Evolutionary conservation across 2,888 invertebrate genomes (phyloP), one percentile per base, ranked within the genome.

Genomic region (Selenia dentaria): DNA sequence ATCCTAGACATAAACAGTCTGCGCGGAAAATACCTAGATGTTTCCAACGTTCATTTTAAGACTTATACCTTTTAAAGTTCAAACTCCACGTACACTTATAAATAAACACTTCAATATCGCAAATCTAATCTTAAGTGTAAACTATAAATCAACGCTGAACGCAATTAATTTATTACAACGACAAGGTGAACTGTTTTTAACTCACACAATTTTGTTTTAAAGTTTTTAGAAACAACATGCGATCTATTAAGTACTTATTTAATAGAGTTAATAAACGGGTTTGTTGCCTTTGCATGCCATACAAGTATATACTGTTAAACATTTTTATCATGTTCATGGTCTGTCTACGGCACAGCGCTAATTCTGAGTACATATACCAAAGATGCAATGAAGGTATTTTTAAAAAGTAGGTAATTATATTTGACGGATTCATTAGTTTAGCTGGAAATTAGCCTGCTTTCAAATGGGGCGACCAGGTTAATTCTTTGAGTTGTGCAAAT

Each of bases 31-130:
- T 18, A 18, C 24, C 25, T 5, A 25, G 10, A 10, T 25, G 3
- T 2, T 9, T 9, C 16, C 16, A n/a, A 9, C 5, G 28, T 1
- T 14, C 6, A 13, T 5, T 42, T 28, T 11, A 35, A 26, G 22
- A 42, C 16, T 28, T 35, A 22, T 20, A 24, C 41, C 34, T 24
- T 34, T 34, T 29, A 29, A 16, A 29, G 35, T 13, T 28, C 27
- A 18, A 20, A 13, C 27, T 16, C 29, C 24, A 8, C 22, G 8
- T 29, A 12, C 9, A 2, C 16, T 22, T 36, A 25, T 25, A 42
- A 36, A 42, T 42, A 31, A 42, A 42, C 29, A 36, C 35, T 26
- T 42, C 9, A 26, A 1, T 44, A 44, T 38, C 44, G 14, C n/a
- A 16, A 10, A 37, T 33, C 14, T 33, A 28, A 38, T 44, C 44